Base-by-base conservation (phyloP, 1,140 invertebrate genomes). In the Archivesica marissinica region DNA sequence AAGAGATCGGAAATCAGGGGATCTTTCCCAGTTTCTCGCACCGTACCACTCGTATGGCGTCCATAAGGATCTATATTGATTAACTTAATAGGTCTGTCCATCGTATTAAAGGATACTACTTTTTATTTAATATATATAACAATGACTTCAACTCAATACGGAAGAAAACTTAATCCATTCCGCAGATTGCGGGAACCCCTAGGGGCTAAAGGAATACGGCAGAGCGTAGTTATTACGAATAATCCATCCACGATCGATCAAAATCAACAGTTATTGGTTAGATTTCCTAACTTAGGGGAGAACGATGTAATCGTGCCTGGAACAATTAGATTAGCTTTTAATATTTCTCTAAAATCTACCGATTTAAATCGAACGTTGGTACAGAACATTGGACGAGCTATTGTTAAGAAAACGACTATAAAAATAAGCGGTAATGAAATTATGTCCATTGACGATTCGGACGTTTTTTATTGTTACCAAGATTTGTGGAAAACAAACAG, bases 241-340 rank as follows among this genome's bases (percentile, higher is more conserved):
- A 86, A 86, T 44, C 78, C 79, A 0, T 30, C 23, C 17, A 83
- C 56, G n/a, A 77, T 86, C 23, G 54, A 54, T 23, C 50, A 70
- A 11, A 79, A 72, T 25, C 76, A 86, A 39, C 52, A 74, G 15
- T 41, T 87, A 23, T 64, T 81, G 11, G 85, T 87, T n/a, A 83
- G 79, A 74, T 76, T 87, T 52, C 72, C 79, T 11, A 87, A 87
- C 66, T 23, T 87, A 38, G 59, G 79, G 38, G 39, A 23, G 50
- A 75, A 87, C 52, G 75, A 77, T 52, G 54, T 83, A 52, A 82
- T 87, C 56, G 70, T 87, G 38, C 85, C 72, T 35, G 50, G 85
- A 33, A 77, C 70, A 33, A 23, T 23, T 0, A 59, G 64, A 35
- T 30, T 84, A n/a, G 74, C 80, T 11, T 87, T 87, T 64, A 54